These are phyloP conservation scores for Brachypalpus laphriformis DNA, from an alignment of 2,888 invertebrate species.

Conservation along the genomic window DNA sequence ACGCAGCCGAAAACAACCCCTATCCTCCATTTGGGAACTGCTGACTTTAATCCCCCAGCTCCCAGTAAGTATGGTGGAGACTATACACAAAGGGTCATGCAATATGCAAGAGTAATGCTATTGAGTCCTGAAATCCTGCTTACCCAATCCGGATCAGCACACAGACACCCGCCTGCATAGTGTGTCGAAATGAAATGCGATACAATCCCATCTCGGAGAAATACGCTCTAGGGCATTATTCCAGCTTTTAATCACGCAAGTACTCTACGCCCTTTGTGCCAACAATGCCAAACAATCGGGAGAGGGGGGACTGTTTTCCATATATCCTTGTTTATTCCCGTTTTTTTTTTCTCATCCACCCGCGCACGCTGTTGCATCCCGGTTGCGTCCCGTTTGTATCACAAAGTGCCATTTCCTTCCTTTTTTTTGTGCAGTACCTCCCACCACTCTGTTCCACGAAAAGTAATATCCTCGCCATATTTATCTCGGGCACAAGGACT, in stretches of 20 bases:
- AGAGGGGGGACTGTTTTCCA: conserved; percentile 45
- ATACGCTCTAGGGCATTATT: conserved; percentile 65
- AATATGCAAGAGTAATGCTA: conserved; percentile 63
- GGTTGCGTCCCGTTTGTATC: conserved; percentile 59
- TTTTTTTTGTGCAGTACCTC: conserved; percentile 20
- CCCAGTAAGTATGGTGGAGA: no score
- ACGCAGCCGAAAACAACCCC: conserved; percentile 17
- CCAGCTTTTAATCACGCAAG: conserved; percentile 72
- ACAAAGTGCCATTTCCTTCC: conserved; percentile 66
- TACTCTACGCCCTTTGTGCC: conserved; percentile 63
- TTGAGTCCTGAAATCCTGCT: conserved; percentile 57
- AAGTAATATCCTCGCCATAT: conserved; percentile 62
- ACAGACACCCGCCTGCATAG: background rate
- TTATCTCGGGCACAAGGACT: conserved; percentile 61
- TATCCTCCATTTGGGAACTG: background rate
- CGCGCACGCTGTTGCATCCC: conserved; percentile 65
- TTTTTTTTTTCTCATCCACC: background rate
- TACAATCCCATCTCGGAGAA: conserved; percentile 57
- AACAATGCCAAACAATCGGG: conserved; percentile 61
- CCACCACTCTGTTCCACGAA: conserved; percentile 14
- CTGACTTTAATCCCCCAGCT: conserved; percentile 14
- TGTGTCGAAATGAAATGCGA: conserved; percentile 13
- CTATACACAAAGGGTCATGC: conserved; percentile 58
- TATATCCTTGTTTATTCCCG: conserved; percentile 16
- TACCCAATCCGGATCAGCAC: conserved; percentile 1